phyloP scores from a whole-genome alignment of 2,797 vertebrate genomes.

The Halcyon leucocephala region DNA sequence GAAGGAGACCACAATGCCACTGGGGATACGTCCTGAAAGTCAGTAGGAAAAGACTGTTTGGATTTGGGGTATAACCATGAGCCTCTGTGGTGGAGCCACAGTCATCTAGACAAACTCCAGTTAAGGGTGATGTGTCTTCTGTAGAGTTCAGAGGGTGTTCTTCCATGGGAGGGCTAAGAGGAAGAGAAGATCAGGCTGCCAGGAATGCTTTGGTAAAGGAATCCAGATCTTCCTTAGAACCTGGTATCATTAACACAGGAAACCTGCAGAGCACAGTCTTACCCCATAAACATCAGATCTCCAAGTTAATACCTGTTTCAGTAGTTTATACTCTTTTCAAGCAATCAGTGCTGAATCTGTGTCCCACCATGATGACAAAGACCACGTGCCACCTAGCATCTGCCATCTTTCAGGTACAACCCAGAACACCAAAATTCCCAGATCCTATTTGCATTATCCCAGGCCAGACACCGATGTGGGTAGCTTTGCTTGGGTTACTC shows the following conservation, averaged over 20 bases:
- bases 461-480: accelerated
- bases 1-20: not conserved
- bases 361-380: not conserved
- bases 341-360: not conserved
- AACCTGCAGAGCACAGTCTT: not conserved
- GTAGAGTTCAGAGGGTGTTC: not conserved
- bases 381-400: not conserved
- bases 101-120: not conserved
- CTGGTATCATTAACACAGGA: not conserved
- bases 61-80: not conserved
- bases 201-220: not conserved
- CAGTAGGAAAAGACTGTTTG: not conserved
- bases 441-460: not conserved
- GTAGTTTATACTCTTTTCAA: not conserved
- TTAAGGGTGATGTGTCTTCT: not conserved
- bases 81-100: not conserved
- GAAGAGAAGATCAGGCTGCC: not conserved
- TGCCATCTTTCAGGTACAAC: not conserved
- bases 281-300: not conserved
- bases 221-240: not conserved
- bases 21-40: not conserved
- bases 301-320: not conserved
- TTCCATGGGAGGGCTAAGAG: not conserved
- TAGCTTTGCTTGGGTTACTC: not conserved
- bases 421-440: not conserved